Evolutionary conservation across 2,113 vertebrate genomes (phyloP), one percentile per base, ranked within the genome.

Genomic region (western clawed frog (Xenopus tropicalis)): DNA sequence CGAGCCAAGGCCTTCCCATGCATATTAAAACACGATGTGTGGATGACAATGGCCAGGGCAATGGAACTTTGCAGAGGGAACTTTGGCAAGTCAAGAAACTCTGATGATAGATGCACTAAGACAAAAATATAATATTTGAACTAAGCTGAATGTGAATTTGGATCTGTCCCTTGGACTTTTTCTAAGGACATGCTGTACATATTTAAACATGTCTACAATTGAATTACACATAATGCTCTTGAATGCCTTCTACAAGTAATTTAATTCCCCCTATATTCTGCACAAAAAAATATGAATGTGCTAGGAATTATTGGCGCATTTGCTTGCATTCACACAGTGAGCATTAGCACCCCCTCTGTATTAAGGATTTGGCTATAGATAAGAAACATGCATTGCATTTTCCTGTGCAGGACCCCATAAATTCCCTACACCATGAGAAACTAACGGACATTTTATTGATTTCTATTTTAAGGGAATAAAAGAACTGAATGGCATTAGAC

Each of bases 281-380:
- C 84, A 83, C 84, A 85, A 82, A 43, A 73, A 46, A 77, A 70
- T 81, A 78, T 69, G 82, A 84, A 66, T 52, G 77, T 81, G 81
- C 77, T 86, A 82, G 86, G 83, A 83, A 85, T 86, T 88, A 87
- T 86, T 86, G 84, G 88, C 86, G 80, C 81, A 82, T 83, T 68
- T 66, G 80, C 88, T 86, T 78, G 12, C 82, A 86, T 90, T 90
- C 82, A 84, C 85, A 84, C 84, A 85, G 83, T 85, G 83, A 85
- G 83, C 86, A 84, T 86, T 85, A 82, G 82, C 83, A 86, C 87
- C 77, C 75, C 80, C 79, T 75, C 79, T 85, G 82, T 82, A 85
- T 81, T 86, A 82, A 78, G 84, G 86, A 90, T 89, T 88, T 91
- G 89, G 88, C 91, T 85, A 79, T 56, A 83, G 82, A 87, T 89